Evolutionary conservation across 2,113 vertebrate species (phyloP).

Genomic region (Salminus brasiliensis): DNA sequence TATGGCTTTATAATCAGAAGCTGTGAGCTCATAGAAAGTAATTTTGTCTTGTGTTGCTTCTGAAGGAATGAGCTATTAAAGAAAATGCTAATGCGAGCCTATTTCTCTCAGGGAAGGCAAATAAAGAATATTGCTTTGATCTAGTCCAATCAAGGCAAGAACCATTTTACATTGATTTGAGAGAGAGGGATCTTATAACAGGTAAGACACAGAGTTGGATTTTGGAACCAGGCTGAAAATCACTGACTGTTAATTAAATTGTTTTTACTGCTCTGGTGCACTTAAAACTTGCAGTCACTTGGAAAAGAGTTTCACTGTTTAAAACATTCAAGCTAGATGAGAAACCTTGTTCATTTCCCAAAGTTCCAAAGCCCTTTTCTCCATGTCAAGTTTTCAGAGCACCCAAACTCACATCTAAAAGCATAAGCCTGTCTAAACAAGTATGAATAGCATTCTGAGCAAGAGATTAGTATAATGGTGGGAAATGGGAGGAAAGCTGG

Average conservation of each 20-base stretch:
- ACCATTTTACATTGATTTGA: neutral
- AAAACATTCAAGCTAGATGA: neutral
- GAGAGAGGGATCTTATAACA: neutral
- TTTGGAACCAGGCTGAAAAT: neutral
- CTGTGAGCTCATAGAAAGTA: conserved; percentile 21
- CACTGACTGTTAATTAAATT: neutral
- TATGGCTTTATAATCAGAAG: conserved; percentile 13
- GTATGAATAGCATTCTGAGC: neutral
- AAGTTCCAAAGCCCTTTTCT: neutral
- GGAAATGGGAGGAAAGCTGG: conserved; percentile 38
- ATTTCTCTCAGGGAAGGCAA: neutral
- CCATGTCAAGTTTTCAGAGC: neutral
- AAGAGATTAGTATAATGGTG: conserved; percentile 40
- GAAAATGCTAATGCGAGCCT: neutral
- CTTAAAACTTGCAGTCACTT: neutral
- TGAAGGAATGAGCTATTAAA: neutral
- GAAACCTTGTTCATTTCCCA: neutral
- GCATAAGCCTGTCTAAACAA: conserved; percentile 17
- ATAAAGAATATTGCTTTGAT: neutral
- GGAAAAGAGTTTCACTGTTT: neutral
- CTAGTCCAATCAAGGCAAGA: neutral
- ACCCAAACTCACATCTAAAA: no score
- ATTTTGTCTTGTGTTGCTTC: neutral
- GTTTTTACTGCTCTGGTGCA: neutral
- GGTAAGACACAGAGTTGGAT: neutral